Base-by-base conservation (phyloP, 2,113 vertebrate species). In the Donacobius atricapilla region DNA sequence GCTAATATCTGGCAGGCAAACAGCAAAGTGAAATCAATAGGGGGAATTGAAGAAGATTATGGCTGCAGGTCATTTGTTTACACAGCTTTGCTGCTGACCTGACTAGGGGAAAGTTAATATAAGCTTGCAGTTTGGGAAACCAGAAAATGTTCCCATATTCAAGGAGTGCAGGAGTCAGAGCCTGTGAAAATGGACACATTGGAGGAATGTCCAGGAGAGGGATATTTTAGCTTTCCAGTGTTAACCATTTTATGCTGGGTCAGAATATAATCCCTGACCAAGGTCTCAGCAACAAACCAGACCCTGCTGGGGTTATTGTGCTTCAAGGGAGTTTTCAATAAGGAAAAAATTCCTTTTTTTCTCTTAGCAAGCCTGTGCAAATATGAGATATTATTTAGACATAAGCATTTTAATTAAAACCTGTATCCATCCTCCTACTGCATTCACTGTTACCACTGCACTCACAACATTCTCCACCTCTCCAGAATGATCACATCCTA, bases 51-150 rank as follows among this genome's bases (percentile, higher is more conserved):
- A 77, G 93, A 94, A 93, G 88, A 88, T 94, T 88, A 86, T 71
- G 71, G 90, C 48, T 96, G 80, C 88, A 94, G 90, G 92, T 95
- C 90, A 95, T 96, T 95, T 96, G 92, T 96, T 97, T 96, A 94
- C 76, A 90, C 94, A 95, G 94, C 94, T 96, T 96, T 94, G 82
- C 82, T 72, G 31, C 75, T 73, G 93, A 96, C 82, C 82, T 15
- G 30, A 68, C 71, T 6, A 37, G 80, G 64, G 85, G 75, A 83
- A 95, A 96, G 75, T 94, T 94, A 88, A 93, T 65, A 85, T 9
- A 83, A 93, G 71, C 64, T 89, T 78, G 83, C 23, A 75, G 76
- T 83, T 93, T 87, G 82, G 90, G 85, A 96, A 96, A 90, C 40
- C 37, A 92, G 83, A 93, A 95, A 88, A 88, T 47, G 21, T 92